These are phyloP conservation scores for Bucorvus abyssinicus DNA, from an alignment of 2,797 vertebrate genomes.

Conservation along the genomic window DNA sequence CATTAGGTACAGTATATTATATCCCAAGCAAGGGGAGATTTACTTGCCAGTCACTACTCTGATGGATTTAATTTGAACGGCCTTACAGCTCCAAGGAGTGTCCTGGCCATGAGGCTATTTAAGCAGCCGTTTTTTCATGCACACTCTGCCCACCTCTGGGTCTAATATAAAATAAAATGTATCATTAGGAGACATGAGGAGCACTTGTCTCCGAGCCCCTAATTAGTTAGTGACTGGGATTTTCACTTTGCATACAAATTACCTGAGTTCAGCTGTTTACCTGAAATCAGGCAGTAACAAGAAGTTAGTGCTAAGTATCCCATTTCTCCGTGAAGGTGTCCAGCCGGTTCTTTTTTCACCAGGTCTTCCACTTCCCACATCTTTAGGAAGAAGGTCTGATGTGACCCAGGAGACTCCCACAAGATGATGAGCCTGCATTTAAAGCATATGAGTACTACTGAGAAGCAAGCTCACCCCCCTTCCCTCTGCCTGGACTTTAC, in stretches of 20 bases:
- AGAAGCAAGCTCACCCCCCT: background rate
- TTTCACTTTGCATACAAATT: background rate
- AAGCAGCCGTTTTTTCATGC: background rate
- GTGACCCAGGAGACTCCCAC: background rate
- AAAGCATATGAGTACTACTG: background rate
- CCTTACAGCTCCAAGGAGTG: background rate
- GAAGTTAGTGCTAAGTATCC: background rate
- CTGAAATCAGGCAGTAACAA: background rate
- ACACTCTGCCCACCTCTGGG: background rate
- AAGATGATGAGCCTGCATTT: background rate
- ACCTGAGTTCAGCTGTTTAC: background rate
- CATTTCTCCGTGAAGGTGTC: background rate
- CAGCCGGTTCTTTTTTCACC: background rate
- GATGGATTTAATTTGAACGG: background rate
- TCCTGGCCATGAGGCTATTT: background rate
- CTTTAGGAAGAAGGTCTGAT: background rate
- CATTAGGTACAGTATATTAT: background rate
- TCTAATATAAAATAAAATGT: background rate
- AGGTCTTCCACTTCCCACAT: background rate
- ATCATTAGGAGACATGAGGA: background rate
- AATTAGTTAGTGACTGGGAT: background rate
- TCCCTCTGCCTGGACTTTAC: background rate
- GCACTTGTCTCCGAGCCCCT: background rate
- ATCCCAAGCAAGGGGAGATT: background rate
- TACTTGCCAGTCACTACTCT: background rate